Evolutionary conservation across 2,113 vertebrate genomes (phyloP).

Genomic region (Perca fluviatilis): DNA sequence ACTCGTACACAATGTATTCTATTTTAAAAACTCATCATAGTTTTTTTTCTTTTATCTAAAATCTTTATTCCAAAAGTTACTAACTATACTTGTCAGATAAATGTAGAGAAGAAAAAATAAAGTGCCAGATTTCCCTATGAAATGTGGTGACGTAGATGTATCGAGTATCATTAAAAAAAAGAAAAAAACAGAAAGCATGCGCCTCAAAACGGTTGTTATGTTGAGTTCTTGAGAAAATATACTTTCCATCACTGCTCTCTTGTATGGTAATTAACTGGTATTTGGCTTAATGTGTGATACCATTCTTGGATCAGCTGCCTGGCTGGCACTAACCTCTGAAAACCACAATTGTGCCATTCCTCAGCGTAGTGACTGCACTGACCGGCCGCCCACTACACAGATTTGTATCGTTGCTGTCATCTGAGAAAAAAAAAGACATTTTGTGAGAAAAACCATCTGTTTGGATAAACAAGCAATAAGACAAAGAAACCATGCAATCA

Average conservation of each 20-base stretch:
- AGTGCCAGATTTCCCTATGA: background rate
- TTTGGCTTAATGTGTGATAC: background rate
- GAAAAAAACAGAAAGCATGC: too few species aligned
- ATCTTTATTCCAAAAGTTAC: too few species aligned
- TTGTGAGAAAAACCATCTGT: conserved; percentile 13
- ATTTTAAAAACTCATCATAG: background rate
- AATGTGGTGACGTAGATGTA: background rate
- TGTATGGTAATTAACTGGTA: background rate
- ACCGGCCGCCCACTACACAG: conserved; percentile 91
- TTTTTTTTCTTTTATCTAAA: too few species aligned
- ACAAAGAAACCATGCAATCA: background rate
- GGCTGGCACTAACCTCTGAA: conserved; percentile 89
- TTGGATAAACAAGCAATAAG: background rate
- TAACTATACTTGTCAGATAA: background rate
- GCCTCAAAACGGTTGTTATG: background rate
- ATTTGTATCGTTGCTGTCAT: conserved; percentile 87
- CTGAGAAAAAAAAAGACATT: conserved; percentile 47
- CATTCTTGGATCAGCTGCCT: background rate
- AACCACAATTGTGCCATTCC: conserved; percentile 91
- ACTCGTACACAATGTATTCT: background rate
- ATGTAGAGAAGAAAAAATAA: background rate
- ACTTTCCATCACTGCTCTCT: background rate
- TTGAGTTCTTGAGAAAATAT: background rate
- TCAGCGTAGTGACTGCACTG: conserved; percentile 89
- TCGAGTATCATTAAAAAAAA: background rate